Conservation (phyloP, 2,888 invertebrate genomes). For the Acronicta aceris region DNA sequence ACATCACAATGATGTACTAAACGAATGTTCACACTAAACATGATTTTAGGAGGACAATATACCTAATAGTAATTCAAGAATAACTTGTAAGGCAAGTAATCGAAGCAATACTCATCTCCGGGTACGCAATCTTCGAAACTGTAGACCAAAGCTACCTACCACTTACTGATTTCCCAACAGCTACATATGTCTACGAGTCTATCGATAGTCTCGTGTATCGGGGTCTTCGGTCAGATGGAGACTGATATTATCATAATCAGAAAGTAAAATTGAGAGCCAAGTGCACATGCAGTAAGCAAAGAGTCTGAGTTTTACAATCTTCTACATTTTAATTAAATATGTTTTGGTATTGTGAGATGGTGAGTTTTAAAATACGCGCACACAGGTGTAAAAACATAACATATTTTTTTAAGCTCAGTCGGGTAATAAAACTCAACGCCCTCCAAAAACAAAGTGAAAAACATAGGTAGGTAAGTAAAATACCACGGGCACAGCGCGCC, state of each 20-base stretch:
- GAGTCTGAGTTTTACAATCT: too few species aligned
- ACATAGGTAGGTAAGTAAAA: constrained; percentile 84
- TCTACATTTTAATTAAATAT: too few species aligned
- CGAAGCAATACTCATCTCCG: not conserved
- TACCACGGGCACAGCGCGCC: constrained; percentile 78
- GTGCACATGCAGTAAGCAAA: not conserved
- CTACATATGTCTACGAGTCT: too few species aligned
- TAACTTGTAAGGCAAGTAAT: constrained; percentile 16
- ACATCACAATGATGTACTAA: constrained; percentile 50
- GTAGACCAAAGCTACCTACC: too few species aligned
- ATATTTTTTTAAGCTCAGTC: constrained; percentile 49
- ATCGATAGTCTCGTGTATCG: too few species aligned
- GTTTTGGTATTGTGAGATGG: not conserved
- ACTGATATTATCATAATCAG: not conserved
- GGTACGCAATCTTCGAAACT: too few species aligned
- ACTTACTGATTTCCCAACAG: too few species aligned
- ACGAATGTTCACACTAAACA: constrained; percentile 47
- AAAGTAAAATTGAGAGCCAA: not conserved
- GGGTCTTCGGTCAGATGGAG: too few species aligned
- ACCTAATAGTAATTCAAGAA: constrained; percentile 1
- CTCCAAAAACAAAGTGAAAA: constrained; percentile 76
- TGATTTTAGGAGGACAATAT: constrained; percentile 26
- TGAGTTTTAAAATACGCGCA: constrained; percentile 23
- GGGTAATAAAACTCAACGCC: constrained; percentile 63
- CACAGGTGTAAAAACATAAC: constrained; percentile 60